A percentile compares a stretch with the other conserved stretches of the same genome.
Evolutionary conservation across 2,113 vertebrate genomes (phyloP).

Genomic region (Tiliqua scincoides): DNA sequence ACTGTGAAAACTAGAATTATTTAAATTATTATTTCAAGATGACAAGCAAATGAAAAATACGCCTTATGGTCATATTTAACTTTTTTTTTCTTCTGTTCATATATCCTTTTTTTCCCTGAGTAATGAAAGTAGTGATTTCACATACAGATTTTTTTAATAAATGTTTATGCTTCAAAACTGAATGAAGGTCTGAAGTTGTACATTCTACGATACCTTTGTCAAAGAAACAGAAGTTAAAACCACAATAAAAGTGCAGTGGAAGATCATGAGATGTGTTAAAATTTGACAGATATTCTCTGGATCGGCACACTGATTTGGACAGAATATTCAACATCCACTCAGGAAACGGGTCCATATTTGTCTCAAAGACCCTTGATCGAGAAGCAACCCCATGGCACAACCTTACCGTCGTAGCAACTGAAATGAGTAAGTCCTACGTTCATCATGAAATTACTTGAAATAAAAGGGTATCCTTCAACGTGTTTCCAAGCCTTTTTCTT

Average conservation of each 20-base stretch:
- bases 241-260: background rate
- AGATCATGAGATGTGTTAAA: constrained; percentile 29
- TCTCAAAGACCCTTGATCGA: constrained; percentile 89
- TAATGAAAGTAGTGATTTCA: background rate
- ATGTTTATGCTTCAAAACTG: background rate
- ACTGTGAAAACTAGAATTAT: background rate
- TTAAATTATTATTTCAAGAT: background rate
- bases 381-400: constrained; percentile 96
- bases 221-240: background rate
- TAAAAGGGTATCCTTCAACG: background rate
- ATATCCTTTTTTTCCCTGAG: background rate
- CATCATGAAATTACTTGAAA: background rate
- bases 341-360: constrained; percentile 92
- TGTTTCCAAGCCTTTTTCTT: background rate
- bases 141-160: background rate
- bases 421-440: constrained; percentile 85
- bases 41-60: background rate
- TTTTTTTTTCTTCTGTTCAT: background rate
- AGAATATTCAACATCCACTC: constrained; percentile 91
- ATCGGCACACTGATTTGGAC: constrained; percentile 93
- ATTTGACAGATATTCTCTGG: constrained; percentile 90
- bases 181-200: background rate
- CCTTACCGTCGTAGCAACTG: constrained; percentile 91
- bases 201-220: background rate
- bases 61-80: background rate